Percentiles rank a stretch among this genome's conserved stretches.
These are phyloP conservation scores for Notarius lentiginosus DNA, from an alignment of 2,113 vertebrate genomes.

Conservation along the genomic window DNA sequence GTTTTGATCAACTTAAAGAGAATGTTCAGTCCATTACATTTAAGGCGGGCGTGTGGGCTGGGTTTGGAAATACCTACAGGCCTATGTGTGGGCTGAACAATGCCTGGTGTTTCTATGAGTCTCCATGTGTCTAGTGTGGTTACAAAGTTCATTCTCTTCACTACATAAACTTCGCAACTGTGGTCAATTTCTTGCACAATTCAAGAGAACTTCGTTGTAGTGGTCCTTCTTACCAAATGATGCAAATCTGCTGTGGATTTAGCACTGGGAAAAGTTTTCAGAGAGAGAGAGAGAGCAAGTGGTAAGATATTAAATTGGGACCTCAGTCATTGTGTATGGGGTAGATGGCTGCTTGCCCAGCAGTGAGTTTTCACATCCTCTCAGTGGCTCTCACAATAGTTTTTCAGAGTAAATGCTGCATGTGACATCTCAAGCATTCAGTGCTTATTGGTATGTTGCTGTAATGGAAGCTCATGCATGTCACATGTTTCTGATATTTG, in stretches of 20 bases:
- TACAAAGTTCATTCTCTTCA: conserved; percentile 20
- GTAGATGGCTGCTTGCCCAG: background rate
- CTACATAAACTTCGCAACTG: conserved; percentile 22
- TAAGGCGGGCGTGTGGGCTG: conserved; percentile 3
- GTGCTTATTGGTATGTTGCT: background rate
- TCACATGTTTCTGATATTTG: background rate
- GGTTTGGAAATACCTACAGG: background rate
- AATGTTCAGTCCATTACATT: conserved; percentile 21
- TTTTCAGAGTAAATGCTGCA: conserved; percentile 18
- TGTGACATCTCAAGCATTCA: background rate
- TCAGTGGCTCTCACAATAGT: background rate
- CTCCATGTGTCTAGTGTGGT: conserved; percentile 26
- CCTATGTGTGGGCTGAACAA: conserved; percentile 38
- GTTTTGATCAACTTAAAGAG: background rate
- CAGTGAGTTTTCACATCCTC: background rate
- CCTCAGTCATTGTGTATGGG: background rate
- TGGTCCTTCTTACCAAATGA: conserved; percentile 2
- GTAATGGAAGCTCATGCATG: background rate
- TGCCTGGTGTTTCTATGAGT: conserved; percentile 28
- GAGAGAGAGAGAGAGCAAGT: background rate
- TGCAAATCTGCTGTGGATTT: background rate
- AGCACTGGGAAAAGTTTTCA: background rate
- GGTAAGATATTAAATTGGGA: background rate
- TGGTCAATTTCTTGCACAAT: conserved; percentile 30
- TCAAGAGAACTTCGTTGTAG: conserved; percentile 8